These are phyloP conservation scores for Rosalia funebris DNA, from an alignment of 2,888 invertebrate genomes.

Conservation along the genomic window DNA sequence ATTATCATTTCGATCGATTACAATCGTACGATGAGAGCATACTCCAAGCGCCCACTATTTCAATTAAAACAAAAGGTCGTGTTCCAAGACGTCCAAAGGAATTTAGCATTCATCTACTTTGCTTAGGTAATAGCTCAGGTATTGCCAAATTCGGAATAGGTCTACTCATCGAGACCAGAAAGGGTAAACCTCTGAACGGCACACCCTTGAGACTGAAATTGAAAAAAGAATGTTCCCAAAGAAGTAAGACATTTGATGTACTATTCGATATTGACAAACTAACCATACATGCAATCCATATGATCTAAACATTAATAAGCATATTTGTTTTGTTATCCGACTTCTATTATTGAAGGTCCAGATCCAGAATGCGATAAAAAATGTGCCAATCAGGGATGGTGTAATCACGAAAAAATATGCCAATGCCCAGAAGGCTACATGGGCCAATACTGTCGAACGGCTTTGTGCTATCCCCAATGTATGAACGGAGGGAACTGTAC, in stretches of 20 bases:
- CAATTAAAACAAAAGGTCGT: conserved; percentile 85
- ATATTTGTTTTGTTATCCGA: conserved; percentile 24
- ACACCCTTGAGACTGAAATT: conserved; percentile 87
- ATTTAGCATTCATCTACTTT: conserved; percentile 88
- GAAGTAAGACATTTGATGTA: conserved; percentile 72
- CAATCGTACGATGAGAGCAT: conserved; percentile 87
- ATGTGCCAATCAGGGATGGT: conserved; percentile 86
- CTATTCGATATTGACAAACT: conserved; percentile 46
- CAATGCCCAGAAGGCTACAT: conserved; percentile 91
- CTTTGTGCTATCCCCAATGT: conserved; percentile 91
- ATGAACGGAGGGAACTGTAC: conserved; percentile 94
- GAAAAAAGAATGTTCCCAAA: conserved; percentile 93
- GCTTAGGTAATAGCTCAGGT: conserved; percentile 88
- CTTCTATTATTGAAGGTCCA: conserved; percentile 69
- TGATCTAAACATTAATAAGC: conserved; percentile 7
- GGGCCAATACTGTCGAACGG: conserved; percentile 89
- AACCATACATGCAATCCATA: no score
- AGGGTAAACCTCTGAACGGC: conserved; percentile 83
- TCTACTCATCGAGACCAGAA: conserved; percentile 82
- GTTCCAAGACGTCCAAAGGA: conserved; percentile 90
- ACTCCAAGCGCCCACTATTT: conserved; percentile 85
- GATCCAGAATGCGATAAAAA: conserved; percentile 91
- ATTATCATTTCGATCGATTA: conserved; percentile 87
- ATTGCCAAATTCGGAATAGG: conserved; percentile 89
- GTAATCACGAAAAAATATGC: conserved; percentile 85